phyloP scores from a whole-genome alignment of 1,140 invertebrate species.

The Drosophila fuyamai region DNA sequence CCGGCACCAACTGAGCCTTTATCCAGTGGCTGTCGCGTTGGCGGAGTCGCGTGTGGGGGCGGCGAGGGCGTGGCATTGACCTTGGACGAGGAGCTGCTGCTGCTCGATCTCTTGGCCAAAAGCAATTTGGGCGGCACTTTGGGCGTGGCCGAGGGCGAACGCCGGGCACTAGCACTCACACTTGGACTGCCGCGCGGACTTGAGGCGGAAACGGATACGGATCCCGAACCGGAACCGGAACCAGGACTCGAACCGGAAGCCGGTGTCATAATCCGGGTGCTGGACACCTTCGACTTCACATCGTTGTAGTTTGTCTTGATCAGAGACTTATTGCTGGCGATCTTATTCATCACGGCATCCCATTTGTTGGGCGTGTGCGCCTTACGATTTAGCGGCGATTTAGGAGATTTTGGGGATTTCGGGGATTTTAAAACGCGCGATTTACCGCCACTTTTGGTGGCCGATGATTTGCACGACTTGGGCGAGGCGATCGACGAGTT shows the following conservation, averaged over 20 bases:
- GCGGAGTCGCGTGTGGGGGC: constrained; percentile 33
- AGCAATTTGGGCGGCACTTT: constrained; percentile 37
- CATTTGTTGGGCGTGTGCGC: constrained; percentile 86
- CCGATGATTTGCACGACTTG: constrained; percentile 53
- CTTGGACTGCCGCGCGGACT: constrained; percentile 52
- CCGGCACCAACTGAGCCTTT: constrained; percentile 70
- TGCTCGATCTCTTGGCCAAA: constrained; percentile 47
- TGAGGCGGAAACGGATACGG: constrained; percentile 7
- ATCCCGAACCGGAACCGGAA: constrained; percentile 19
- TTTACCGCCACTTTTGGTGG: constrained; percentile 23
- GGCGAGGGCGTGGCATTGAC: constrained; percentile 26
- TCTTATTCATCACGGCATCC: constrained; percentile 93
- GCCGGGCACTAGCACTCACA: constrained; percentile 56
- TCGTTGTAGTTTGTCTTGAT: constrained; percentile 91
- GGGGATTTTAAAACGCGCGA: constrained; percentile 47
- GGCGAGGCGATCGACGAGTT: constrained; percentile 64
- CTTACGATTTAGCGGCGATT: constrained; percentile 84
- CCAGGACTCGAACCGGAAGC: constrained; percentile 17
- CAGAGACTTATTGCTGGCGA: constrained; percentile 89
- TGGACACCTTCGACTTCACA: constrained; percentile 91
- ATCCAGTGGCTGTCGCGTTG: constrained; percentile 78
- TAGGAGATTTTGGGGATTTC: constrained; percentile 17
- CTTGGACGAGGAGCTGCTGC: constrained; percentile 23
- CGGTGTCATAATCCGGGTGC: constrained; percentile 61
- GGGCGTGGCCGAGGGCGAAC: constrained; percentile 58